Evolutionary conservation across 2,113 vertebrate species (phyloP), one percentile per base, ranked within the genome.

Genomic region (Enhydra lutris): DNA sequence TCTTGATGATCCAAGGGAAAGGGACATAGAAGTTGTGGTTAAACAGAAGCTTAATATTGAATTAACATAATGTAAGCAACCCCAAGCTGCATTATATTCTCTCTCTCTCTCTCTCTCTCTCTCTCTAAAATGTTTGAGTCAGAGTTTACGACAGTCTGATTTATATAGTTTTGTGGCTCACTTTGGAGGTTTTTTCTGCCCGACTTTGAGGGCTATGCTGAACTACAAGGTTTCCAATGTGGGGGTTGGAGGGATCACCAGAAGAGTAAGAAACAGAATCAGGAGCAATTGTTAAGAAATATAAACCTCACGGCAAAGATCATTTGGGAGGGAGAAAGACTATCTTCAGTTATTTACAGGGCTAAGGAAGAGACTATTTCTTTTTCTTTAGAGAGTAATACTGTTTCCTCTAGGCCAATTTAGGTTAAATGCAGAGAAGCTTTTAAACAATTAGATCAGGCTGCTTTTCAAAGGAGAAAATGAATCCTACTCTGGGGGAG

Each of bases 371-470:
- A 57, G 65, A 61, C 14, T 1, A 23, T 86, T 89, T 83, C 1
- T 81, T 86, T 76, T 97, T 78, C 34, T 86, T 95, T 26, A 59
- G 63, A 80, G 80, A 94, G 34, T 79, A 90, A 42, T 39, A 69
- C 0, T 14, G 29, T 89, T 94, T 97, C 15, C 74, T 94, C 26
- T 29, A 50, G 59, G 47, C 31, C 50, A 10, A 5, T 20, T 50
- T 26, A 91, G 65, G 31, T 67, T 78, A 79, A 86, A 89, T 78
- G 21, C 81, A 55, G 59, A 52, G 21, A 61, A 78, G 13, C 61
- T 50, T 71, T 92, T 76, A 45, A 76, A 52, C 63, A 90, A 23
- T 95, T 83, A 90, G 65, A 42, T 20, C 3, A 1, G 79, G 65
- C 67, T 96, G 73, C n/a, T 94, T 89, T 91, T 83, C 65, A 55